Base-by-base conservation (phyloP, 2,113 vertebrate species). In the Actenoides lindsayi region DNA sequence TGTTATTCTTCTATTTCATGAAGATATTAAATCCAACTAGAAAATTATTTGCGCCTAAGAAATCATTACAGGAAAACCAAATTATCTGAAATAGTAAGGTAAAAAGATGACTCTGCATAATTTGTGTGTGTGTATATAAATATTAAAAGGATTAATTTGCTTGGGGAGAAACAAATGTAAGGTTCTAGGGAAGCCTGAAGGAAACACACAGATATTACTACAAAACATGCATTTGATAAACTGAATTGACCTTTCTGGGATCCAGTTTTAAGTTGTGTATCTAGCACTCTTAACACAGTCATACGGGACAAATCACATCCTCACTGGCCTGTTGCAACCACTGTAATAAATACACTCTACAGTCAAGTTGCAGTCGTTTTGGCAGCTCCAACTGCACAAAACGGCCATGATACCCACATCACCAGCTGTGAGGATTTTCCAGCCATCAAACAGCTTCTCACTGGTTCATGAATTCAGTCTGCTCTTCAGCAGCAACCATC, bases 321-420 rank as follows among this genome's bases (percentile, higher is more conserved):
- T 37, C 0, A 0, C 1, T 5, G 42, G 51, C 23, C 64, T 21
- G 25, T 42, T 44, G 62, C 51, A 71, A 6, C 7, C 7, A 6
- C 37, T 16, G 8, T 4, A 62, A 54, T 9, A 79, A 62, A 48
- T n/a, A 28, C 2, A 20, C 4, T 50, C 56, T 44, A 4, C 0
- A 18, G 12, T 31, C 19, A 37, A 76, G 44, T n/a, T 42, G 31
- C 56, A 41, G 17, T 48, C 2, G 1, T 59, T 60, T 11, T 25
- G 37, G 48, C 11, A 39, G 21, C 30, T 57, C 48, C 28, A 33
- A 33, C 27, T 39, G 42, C 64, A 73, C 14, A 44, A 64, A 41
- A 76, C 0, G 1, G 21, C 48, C 2, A 0, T 8, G n/a, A 48
- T 9, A 41, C 3, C 59, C 54, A 44, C 42, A 77, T 9, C 42